Evolutionary conservation across 2,888 invertebrate species (phyloP).

Genomic region (Diplolepis rosae): DNA sequence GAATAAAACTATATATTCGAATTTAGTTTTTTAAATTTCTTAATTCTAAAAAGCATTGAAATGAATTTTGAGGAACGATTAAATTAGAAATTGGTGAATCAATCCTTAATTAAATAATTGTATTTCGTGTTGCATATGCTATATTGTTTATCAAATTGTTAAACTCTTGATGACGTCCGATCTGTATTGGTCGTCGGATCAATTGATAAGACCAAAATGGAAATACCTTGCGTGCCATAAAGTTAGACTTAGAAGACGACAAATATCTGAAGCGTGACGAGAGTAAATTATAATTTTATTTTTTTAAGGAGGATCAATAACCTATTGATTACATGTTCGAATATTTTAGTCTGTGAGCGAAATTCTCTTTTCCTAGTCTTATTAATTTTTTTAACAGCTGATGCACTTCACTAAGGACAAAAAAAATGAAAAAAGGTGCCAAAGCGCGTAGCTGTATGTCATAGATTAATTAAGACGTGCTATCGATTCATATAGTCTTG

Average conservation of each 20-base stretch:
- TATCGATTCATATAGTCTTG: conserved; percentile 43
- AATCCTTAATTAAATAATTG: background rate
- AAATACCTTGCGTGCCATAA: conserved; percentile 25
- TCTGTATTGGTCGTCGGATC: conserved; percentile 33
- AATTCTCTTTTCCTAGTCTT: conserved; percentile 21
- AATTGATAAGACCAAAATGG: conserved; percentile 7
- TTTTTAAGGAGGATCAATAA: background rate
- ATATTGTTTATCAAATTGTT: conserved; percentile 52
- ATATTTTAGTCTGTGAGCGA: background rate
- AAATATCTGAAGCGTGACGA: background rate
- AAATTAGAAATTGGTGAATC: background rate
- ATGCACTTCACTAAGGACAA: background rate
- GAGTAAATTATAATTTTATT: background rate
- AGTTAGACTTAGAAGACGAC: background rate
- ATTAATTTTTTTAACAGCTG: conserved; percentile 24
- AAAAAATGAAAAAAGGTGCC: conserved; percentile 50
- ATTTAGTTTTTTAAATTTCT: background rate
- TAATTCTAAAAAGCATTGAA: too few species aligned
- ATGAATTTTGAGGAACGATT: background rate
- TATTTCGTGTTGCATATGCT: conserved; percentile 44
- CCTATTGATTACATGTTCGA: background rate
- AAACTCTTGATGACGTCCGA: conserved; percentile 43
- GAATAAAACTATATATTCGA: too few species aligned
- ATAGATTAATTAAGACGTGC: conserved; percentile 51
- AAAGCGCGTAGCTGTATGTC: conserved; percentile 51